Evolutionary conservation across 2,888 invertebrate genomes (phyloP).

Genomic region (Hymenopus coronatus): DNA sequence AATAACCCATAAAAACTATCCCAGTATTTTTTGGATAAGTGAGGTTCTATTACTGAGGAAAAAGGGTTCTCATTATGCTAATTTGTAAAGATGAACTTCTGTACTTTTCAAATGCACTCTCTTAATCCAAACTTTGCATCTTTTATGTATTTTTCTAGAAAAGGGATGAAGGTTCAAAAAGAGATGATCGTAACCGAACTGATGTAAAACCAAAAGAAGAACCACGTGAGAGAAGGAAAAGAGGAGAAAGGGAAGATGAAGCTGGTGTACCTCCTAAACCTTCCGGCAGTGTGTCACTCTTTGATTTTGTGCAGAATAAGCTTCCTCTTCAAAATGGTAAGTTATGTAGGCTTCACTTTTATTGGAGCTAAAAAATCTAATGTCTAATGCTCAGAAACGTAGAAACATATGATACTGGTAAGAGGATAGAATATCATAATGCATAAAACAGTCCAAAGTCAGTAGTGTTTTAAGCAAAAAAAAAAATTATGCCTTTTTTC

Average conservation of each 20-base stretch:
- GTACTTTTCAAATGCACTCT: background rate
- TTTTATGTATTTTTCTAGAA: background rate
- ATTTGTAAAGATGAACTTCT: too few species aligned
- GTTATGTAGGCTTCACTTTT: background rate
- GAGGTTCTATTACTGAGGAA: too few species aligned
- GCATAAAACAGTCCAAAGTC: too few species aligned
- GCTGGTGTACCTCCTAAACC: slow-evolving; percentile 59
- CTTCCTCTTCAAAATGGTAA: slow-evolving; percentile 49
- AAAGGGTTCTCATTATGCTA: too few species aligned
- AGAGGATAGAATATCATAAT: too few species aligned
- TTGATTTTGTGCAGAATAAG: slow-evolving; percentile 81
- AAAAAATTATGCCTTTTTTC: too few species aligned
- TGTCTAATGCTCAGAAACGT: background rate
- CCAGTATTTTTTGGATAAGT: too few species aligned
- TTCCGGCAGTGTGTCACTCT: slow-evolving; percentile 74
- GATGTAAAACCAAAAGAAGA: slow-evolving; percentile 41
- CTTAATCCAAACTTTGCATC: background rate
- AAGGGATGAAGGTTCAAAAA: slow-evolving; percentile 47
- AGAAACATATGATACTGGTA: too few species aligned
- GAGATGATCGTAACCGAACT: slow-evolving; percentile 43
- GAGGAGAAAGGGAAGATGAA: slow-evolving; percentile 56
- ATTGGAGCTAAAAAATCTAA: background rate
- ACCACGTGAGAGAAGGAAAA: slow-evolving; percentile 38
- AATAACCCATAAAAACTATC: too few species aligned
- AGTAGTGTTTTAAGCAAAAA: too few species aligned